These are phyloP conservation scores for Cyprinus carpio DNA, from an alignment of 2,113 vertebrate species.

Conservation along the genomic window DNA sequence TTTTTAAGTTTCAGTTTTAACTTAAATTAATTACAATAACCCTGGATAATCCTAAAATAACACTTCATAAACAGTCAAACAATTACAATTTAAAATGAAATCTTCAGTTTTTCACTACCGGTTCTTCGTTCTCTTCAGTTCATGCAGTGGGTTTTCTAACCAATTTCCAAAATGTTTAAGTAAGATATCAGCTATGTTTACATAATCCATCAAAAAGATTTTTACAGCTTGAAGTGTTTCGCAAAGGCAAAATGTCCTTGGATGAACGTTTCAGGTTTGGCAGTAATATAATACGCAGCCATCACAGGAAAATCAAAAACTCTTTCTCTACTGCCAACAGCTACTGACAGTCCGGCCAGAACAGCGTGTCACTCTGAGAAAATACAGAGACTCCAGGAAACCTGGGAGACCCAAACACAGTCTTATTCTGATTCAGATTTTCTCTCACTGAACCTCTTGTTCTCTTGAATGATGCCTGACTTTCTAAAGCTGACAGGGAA, in stretches of 20 bases:
- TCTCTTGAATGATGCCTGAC: neutral
- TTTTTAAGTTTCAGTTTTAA: no score
- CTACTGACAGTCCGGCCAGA: neutral
- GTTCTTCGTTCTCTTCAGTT: neutral
- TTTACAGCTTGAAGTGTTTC: neutral
- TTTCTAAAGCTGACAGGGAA: neutral
- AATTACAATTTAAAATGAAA: no score
- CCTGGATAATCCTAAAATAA: neutral
- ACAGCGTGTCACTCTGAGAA: neutral
- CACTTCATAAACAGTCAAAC: neutral
- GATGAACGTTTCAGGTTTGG: neutral
- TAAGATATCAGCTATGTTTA: neutral
- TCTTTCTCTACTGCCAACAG: neutral
- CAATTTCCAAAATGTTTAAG: neutral
- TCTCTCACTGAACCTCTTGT: no score
- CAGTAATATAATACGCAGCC: neutral
- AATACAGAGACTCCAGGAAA: neutral
- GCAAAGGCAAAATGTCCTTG: neutral
- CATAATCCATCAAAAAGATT: neutral
- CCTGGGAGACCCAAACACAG: neutral
- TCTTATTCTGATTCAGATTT: neutral
- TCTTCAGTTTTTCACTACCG: neutral
- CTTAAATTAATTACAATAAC: no score
- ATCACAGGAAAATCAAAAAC: neutral
- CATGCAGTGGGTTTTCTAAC: neutral